A percentile compares a stretch with the other conserved stretches of the same genome.
phyloP scores from a whole-genome alignment of 1,140 invertebrate genomes.

The Calycopis cecrops region DNA sequence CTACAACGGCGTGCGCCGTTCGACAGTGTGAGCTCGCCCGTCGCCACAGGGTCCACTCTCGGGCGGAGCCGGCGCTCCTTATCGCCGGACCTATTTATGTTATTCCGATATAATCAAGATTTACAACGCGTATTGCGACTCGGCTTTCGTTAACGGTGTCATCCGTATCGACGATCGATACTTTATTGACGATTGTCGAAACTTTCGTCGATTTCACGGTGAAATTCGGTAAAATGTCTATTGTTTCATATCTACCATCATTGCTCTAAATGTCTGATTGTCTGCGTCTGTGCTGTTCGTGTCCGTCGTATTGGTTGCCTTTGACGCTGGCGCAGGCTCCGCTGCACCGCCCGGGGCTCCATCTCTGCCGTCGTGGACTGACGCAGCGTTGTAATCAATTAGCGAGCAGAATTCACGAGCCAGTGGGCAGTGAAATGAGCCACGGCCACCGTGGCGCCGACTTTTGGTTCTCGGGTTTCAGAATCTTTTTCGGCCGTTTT shows the following conservation, averaged over 20 bases:
- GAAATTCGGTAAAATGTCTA: slow-evolving; percentile 48
- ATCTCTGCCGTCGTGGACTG: slow-evolving; percentile 53
- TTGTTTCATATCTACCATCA: slow-evolving; percentile 30
- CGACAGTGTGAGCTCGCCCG: slow-evolving; percentile 15
- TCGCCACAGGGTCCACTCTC: slow-evolving; percentile 22
- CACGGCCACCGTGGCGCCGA: slow-evolving; percentile 50
- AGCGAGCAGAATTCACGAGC: slow-evolving; percentile 55
- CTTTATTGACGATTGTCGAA: slow-evolving; percentile 37
- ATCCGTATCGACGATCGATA: slow-evolving; percentile 35
- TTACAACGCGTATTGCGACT: slow-evolving; percentile 32
- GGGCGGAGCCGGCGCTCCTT: slow-evolving; percentile 18
- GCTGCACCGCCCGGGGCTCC: slow-evolving; percentile 24
- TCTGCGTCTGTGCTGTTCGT: no score
- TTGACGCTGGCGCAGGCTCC: neutral
- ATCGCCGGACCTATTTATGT: slow-evolving; percentile 33
- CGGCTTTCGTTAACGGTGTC: slow-evolving; percentile 36
- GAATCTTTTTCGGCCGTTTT: slow-evolving; percentile 20
- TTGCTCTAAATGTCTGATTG: slow-evolving; percentile 19
- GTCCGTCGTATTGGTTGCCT: slow-evolving; percentile 4
- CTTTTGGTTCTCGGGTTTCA: slow-evolving; percentile 29
- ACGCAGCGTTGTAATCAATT: slow-evolving; percentile 71
- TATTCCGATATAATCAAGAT: slow-evolving; percentile 33
- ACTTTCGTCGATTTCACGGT: slow-evolving; percentile 50
- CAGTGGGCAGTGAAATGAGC: slow-evolving; percentile 67
- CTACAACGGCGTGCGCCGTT: slow-evolving; percentile 8